Evolutionary conservation across 1,140 invertebrate species (phyloP), one percentile per base, ranked within the genome.

Genomic region (Diuraphis noxia): DNA sequence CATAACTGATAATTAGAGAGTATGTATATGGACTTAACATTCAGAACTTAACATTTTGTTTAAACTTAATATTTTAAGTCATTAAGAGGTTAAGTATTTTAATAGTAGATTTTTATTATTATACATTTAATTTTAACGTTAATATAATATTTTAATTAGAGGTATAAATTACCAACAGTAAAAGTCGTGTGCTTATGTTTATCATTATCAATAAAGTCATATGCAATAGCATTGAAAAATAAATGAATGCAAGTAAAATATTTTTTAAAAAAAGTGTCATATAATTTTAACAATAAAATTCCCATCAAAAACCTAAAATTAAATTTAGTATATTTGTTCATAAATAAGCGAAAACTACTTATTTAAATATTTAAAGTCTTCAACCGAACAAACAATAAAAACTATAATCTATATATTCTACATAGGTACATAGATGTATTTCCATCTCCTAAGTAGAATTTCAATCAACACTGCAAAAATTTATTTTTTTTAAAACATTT

Each of bases 21-120:
- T n/a, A 72, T 72, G 13, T 72, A 72, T n/a, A n/a, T 72, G n/a
- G 56, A 72, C 34, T n/a, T 72, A n/a, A n/a, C n/a, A 72, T 72
- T 72, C 34, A 72, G n/a, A 72, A n/a, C 30, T 30, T 72, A 72
- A n/a, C 2, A n/a, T 72, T 72, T 63, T 72, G n/a, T 72, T 72
- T 72, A 17, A 72, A 72, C 56, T n/a, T 72, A 72, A 72, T 72
- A 72, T n/a, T 72, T 72, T 72, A n/a, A 72, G 13, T 72, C 56
- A n/a, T 72, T 72, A 72, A 13, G n/a, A n/a, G 13, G 3, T n/a
- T n/a, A 72, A 34, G 30, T 63, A 63, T 72, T 72, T 72, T n/a
- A 72, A n/a, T 72, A 36, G 17, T 79, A 79, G 72, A 79, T 79
- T 79, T 79, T 79, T 79, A 79, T 79, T 79, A 36, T 36, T 79